phyloP scores from a whole-genome alignment of 2,797 vertebrate species.

The Acrocephalus scirpaceus region DNA sequence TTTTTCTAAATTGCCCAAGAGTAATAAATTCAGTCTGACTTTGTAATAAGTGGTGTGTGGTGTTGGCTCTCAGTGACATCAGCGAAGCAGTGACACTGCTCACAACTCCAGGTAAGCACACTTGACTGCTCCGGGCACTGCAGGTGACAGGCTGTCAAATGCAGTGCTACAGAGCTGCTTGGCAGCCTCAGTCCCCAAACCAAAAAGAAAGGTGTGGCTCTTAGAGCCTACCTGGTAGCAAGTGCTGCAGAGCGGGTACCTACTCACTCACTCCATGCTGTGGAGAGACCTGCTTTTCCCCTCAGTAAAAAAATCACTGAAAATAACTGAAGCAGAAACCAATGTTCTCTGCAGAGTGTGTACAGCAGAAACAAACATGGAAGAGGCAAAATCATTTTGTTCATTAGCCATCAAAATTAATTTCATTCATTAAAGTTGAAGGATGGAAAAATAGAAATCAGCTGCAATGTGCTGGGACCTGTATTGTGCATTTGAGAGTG shows the following conservation, averaged over 20 bases:
- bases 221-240: too few species aligned
- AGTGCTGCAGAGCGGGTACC: too few species aligned
- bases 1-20: slow-evolving; percentile 59
- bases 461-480: too few species aligned
- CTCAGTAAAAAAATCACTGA: neutral
- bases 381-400: neutral
- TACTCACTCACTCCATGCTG: rapidly evolving
- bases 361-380: neutral
- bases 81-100: neutral
- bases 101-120: neutral
- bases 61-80: slow-evolving; percentile 8
- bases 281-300: neutral
- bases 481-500: neutral
- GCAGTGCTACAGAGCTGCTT: neutral
- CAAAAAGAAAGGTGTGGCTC: neutral
- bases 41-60: slow-evolving; percentile 45
- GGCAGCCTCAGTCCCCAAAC: neutral
- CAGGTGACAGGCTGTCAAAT: neutral
- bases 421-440: neutral
- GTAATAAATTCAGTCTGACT: slow-evolving; percentile 69
- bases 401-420: neutral
- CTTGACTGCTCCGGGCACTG: rapidly evolving
- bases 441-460: neutral
- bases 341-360: neutral
- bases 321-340: neutral